Evolutionary conservation across 2,797 vertebrate genomes (phyloP).

Genomic region (Peromyscus melanophrys): DNA sequence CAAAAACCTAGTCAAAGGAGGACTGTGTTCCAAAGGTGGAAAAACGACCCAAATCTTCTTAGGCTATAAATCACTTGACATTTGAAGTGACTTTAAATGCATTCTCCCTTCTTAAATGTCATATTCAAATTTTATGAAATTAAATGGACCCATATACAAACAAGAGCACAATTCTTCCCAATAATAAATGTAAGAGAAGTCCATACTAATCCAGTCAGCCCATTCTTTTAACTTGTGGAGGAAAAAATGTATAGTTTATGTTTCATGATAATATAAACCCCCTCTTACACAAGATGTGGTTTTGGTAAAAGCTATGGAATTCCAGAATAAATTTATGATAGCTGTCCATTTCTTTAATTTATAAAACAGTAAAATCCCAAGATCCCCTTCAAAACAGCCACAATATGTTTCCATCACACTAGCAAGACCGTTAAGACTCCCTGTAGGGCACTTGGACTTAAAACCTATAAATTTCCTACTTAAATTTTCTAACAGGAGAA

Average conservation of each 20-base stretch:
- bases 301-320: conserved; percentile 71
- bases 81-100: conserved; percentile 38
- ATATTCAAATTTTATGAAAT: conserved; percentile 30
- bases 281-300: conserved; percentile 2
- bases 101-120: neutral
- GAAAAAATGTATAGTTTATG: conserved; percentile 11
- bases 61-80: neutral
- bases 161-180: neutral
- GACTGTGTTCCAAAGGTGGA: neutral
- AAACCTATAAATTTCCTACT: conserved; percentile 85
- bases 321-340: conserved; percentile 76
- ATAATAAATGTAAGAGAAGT: conserved; percentile 24
- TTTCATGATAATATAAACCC: conserved; percentile 34
- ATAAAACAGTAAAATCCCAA: conserved; percentile 84
- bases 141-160: conserved; percentile 26
- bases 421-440: conserved; percentile 82
- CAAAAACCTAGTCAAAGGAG: conserved; percentile 28
- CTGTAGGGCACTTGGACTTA: conserved; percentile 80
- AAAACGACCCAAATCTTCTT: neutral
- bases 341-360: conserved; percentile 82
- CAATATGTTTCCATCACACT: conserved; percentile 82
- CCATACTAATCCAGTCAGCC: neutral
- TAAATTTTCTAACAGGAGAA: conserved; percentile 84
- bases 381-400: conserved; percentile 76
- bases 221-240: conserved; percentile 36